Evolutionary conservation across 2,888 invertebrate genomes (phyloP).

Genomic region (Autographa gamma): DNA sequence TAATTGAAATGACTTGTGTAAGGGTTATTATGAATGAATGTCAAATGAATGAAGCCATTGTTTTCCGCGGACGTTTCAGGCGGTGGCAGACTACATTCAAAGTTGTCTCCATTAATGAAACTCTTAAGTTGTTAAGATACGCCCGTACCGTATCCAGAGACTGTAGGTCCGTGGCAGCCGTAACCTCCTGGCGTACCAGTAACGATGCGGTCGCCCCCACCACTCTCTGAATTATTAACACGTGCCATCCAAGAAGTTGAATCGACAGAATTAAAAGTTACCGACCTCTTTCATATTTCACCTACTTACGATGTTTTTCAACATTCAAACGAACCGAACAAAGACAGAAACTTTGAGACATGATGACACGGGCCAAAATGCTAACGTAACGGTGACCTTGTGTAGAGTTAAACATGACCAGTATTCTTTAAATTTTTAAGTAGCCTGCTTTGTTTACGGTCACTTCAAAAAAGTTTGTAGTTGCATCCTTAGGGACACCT

Average conservation of each 20-base stretch:
- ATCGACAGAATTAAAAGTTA: conserved; percentile 86
- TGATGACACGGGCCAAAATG: conserved; percentile 19
- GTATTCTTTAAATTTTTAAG: conserved; percentile 48
- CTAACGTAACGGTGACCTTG: conserved; percentile 46
- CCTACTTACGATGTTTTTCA: conserved; percentile 66
- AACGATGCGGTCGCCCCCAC: conserved; percentile 77
- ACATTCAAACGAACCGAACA: not conserved
- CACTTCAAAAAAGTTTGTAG: conserved; percentile 48
- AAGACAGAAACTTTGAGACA: not conserved
- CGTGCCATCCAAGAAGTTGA: conserved; percentile 83
- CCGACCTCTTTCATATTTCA: conserved; percentile 82
- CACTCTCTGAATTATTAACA: conserved; percentile 82
- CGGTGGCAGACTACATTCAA: not conserved
- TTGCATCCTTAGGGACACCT: conserved; percentile 33
- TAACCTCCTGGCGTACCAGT: conserved; percentile 69
- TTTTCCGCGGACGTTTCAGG: not conserved
- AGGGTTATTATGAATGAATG: not conserved
- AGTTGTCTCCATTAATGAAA: not conserved
- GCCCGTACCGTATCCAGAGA: conserved; percentile 45
- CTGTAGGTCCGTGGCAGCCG: conserved; percentile 49
- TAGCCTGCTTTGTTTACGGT: conserved; percentile 43
- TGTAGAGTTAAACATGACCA: conserved; percentile 32
- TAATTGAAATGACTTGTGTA: not conserved
- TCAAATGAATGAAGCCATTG: conserved; percentile 1
- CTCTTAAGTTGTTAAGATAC: not conserved